A percentile compares a stretch with the other conserved stretches of the same genome.
These are phyloP conservation scores for Styela clava DNA, from an alignment of 23 tunicate genomes.

Conservation along the genomic window DNA sequence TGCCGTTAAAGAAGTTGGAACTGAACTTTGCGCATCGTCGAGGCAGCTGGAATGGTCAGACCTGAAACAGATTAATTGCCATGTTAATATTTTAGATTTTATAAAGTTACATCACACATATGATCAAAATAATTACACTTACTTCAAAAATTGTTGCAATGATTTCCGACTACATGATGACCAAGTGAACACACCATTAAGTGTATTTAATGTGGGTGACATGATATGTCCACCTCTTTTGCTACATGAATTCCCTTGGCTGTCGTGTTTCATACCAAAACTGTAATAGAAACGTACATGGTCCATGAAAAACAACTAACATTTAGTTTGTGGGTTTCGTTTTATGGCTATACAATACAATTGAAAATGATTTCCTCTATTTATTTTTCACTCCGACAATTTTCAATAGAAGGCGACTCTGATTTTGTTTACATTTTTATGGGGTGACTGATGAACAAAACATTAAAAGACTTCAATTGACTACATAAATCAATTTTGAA, in stretches of 20 bases:
- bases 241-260: slow-evolving; percentile 86
- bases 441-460: not conserved
- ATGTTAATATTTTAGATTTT: not conserved
- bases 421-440: not conserved
- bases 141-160: slow-evolving; percentile 64
- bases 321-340: no score
- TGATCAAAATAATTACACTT: not conserved
- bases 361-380: not conserved
- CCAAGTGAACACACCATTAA: slow-evolving; percentile 95
- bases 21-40: not conserved
- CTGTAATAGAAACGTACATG: slow-evolving; percentile 28
- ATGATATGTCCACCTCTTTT: slow-evolving; percentile 86
- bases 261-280: slow-evolving; percentile 97
- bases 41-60: slow-evolving; percentile 14
- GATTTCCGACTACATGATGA: slow-evolving; percentile 84
- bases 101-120: not conserved
- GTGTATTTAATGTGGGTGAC: slow-evolving; percentile 93
- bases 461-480: not conserved
- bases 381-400: not conserved
- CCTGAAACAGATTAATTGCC: not conserved
- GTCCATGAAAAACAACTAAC: no score
- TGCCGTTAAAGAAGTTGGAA: not conserved
- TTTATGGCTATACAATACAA: no score
- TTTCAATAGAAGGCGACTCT: not conserved
- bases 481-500: not conserved